These are phyloP conservation scores for Netelia virgata DNA, from an alignment of 2,888 invertebrate species.

Conservation along the genomic window DNA sequence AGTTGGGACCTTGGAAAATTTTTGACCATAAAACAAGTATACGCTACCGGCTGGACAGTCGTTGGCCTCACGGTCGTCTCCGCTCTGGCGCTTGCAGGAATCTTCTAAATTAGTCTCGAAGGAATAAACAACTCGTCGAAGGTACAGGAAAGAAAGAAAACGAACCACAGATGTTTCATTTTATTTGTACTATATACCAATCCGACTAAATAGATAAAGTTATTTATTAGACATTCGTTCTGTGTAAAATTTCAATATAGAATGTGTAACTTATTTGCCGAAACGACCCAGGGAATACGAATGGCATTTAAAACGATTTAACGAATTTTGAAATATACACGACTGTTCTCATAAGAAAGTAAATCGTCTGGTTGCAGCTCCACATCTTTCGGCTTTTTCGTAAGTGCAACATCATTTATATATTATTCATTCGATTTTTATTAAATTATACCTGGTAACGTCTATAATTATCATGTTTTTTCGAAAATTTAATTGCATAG, in stretches of 20 bases:
- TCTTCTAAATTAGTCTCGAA: slow-evolving; percentile 78
- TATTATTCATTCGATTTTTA: too few species aligned
- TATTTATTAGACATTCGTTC: slow-evolving; percentile 55
- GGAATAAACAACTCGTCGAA: background rate
- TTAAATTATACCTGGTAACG: too few species aligned
- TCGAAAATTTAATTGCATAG: background rate
- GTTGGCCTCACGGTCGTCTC: slow-evolving; percentile 84
- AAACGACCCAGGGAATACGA: background rate
- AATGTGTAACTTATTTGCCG: background rate
- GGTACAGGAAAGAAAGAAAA: slow-evolving; percentile 1
- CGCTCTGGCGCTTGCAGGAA: slow-evolving; percentile 84
- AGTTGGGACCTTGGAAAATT: slow-evolving; percentile 92
- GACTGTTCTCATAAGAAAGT: too few species aligned
- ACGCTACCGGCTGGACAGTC: slow-evolving; percentile 89
- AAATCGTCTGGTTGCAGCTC: too few species aligned
- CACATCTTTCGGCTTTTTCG: too few species aligned
- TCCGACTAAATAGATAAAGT: slow-evolving; percentile 54
- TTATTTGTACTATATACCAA: slow-evolving; percentile 46
- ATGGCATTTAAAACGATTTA: too few species aligned
- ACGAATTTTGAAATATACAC: too few species aligned
- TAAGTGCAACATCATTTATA: too few species aligned
- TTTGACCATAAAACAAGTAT: slow-evolving; percentile 91
- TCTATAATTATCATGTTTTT: background rate
- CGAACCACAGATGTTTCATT: slow-evolving; percentile 22
- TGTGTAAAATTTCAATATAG: background rate